Percentiles rank a stretch among this genome's conserved stretches.
Conservation (phyloP, 1,140 invertebrate genomes). For the Nymphalis io region DNA sequence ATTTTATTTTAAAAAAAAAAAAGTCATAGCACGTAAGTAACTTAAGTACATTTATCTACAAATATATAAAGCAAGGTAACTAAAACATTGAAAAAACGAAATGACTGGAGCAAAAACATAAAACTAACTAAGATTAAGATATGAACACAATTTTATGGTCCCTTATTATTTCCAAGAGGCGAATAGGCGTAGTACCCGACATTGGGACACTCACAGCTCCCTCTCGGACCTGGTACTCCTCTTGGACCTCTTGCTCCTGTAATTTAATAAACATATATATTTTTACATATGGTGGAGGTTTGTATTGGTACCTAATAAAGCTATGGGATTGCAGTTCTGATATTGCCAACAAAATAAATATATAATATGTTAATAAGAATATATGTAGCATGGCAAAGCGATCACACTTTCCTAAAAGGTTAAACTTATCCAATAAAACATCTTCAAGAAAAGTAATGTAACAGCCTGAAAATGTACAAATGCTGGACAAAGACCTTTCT, state of each 20-base stretch:
- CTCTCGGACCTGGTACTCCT: conserved; percentile 56
- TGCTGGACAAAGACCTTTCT: too few relatives aligned
- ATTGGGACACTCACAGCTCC: conserved; percentile 61
- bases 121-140: not conserved
- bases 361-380: too few relatives aligned
- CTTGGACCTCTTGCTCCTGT: conserved; percentile 65
- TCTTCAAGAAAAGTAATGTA: too few relatives aligned
- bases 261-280: conserved; percentile 13
- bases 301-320: too few relatives aligned
- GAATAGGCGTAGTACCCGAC: conserved; percentile 55
- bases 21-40: not conserved
- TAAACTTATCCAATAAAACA: too few relatives aligned
- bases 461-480: too few relatives aligned
- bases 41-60: conserved; percentile 7
- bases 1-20: too few relatives aligned
- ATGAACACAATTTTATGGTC: conserved; percentile 37
- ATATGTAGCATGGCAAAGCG: too few relatives aligned
- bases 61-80: not conserved
- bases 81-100: not conserved
- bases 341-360: too few relatives aligned
- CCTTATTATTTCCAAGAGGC: conserved; percentile 42
- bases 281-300: not conserved
- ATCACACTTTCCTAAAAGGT: too few relatives aligned
- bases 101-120: conserved; percentile 1
- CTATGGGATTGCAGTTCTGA: too few relatives aligned